Base-by-base conservation (phyloP, 2,113 vertebrate species). In the Jaculus jaculus region DNA sequence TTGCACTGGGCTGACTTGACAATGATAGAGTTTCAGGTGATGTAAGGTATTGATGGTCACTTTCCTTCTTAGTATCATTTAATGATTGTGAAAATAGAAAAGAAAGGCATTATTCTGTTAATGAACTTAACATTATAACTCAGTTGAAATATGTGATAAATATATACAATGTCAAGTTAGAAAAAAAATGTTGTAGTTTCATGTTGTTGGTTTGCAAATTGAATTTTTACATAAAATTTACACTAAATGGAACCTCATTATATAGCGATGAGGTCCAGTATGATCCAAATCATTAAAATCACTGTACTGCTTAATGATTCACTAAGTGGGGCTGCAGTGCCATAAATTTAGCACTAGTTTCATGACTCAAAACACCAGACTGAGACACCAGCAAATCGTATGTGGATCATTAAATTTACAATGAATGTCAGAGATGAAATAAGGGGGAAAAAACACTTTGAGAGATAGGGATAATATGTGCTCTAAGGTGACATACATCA, bases 371-470 rank as follows among this genome's bases (percentile, higher is more conserved):
- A 98, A 98, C 98, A 98, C 97, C 97, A 98, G 98, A 97, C 97
- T 98, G 97, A 98, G 98, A 98, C 98, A 98, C 98, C 98, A 98
- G 98, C 98, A 98, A 98, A 98, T 98, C 97, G 98, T 98, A 98
- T 98, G 98, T 98, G 98, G 98, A 98, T 98, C 98, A 98, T 98
- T 98, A 98, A 98, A 98, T 98, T 98, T 98, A 98, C 98, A 98
- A 98, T 98, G 98, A 98, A 98, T 98, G 98, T 98, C 98, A 98
- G 98, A 98, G 98, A 98, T 98, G 98, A 98, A 98, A 98, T 98
- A 98, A 98, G 98, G 98, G 98, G 97, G 97, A 98, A 98, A 98
- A 98, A 98, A 98, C 98, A 98, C 98, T 98, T 98, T 98, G 98
- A 98, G 97, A 98, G 97, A 98, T 98, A 98, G 98, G 98, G 98